These are phyloP conservation scores for Apteryx mantelli DNA, from an alignment of 2,113 vertebrate species.

Conservation along the genomic window DNA sequence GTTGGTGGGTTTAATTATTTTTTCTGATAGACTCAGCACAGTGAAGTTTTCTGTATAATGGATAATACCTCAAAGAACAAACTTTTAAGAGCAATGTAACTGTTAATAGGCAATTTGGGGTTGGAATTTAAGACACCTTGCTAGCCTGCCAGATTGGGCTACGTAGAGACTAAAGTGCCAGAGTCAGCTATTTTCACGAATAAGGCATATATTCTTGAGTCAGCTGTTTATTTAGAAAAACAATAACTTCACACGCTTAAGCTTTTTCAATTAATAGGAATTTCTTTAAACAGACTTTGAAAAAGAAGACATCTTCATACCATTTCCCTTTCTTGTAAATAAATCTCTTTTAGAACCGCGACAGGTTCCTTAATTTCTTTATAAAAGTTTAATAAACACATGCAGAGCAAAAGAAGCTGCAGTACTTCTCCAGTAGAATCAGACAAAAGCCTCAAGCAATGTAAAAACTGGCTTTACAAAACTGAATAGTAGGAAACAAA, in stretches of 20 bases:
- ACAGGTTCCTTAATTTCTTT: slow-evolving; percentile 60
- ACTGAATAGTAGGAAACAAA: slow-evolving; percentile 72
- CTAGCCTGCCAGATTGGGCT: not conserved
- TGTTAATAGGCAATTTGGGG: not conserved
- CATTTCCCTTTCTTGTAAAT: slow-evolving; percentile 37
- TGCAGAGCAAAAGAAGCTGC: slow-evolving; percentile 34
- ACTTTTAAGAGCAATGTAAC: not conserved
- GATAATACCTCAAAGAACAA: not conserved
- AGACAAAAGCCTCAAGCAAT: slow-evolving; percentile 50
- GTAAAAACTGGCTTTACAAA: slow-evolving; percentile 36
- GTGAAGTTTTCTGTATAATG: not conserved
- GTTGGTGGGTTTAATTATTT: not conserved
- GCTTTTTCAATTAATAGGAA: not conserved
- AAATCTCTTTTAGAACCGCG: slow-evolving; percentile 46
- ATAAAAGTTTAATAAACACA: slow-evolving; percentile 71
- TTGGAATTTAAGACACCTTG: not conserved
- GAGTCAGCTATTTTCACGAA: not conserved
- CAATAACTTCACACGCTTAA: not conserved
- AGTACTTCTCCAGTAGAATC: slow-evolving; percentile 56
- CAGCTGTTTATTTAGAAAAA: not conserved
- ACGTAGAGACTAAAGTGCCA: not conserved
- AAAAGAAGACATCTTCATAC: not conserved
- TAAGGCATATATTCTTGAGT: not conserved
- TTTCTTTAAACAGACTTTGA: not conserved
- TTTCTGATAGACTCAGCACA: not conserved